Evolutionary conservation across 2,888 invertebrate species (phyloP).

Genomic region (Drepana falcataria): DNA sequence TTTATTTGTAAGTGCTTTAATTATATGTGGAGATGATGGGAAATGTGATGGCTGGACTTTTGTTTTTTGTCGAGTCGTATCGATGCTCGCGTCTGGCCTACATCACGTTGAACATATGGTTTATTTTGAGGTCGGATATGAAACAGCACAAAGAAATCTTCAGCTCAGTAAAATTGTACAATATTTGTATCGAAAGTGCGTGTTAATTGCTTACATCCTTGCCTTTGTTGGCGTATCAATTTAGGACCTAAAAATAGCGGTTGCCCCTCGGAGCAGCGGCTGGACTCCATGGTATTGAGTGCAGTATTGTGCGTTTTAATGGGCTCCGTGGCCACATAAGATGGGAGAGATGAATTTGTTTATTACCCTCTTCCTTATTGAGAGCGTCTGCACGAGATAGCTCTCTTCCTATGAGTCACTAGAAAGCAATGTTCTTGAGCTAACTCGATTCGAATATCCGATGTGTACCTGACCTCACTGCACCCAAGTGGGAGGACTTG

Average conservation of each 20-base stretch:
- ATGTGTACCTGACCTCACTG: conserved; percentile 33
- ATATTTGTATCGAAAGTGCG: conserved; percentile 55
- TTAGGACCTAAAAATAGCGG: conserved; percentile 70
- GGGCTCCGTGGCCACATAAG: conserved; percentile 69
- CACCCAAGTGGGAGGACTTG: conserved; percentile 46
- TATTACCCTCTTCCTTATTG: conserved; percentile 79
- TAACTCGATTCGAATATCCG: conserved; percentile 64
- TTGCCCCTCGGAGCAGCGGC: conserved; percentile 54
- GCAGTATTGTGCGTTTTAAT: conserved; percentile 78
- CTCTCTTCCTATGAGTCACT: conserved; percentile 78
- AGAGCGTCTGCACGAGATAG: conserved; percentile 75
- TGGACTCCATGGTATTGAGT: conserved; percentile 62
- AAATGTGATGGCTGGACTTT: conserved; percentile 50
- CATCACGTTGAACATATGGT: conserved; percentile 33
- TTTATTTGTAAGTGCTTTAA: conserved; percentile 59
- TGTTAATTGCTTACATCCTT: conserved; percentile 75
- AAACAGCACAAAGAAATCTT: conserved; percentile 32
- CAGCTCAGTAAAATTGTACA: conserved; percentile 31
- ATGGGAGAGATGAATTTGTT: conserved; percentile 77
- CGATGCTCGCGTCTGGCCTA: conserved; percentile 41
- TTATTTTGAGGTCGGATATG: conserved; percentile 36
- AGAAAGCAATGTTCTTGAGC: conserved; percentile 73
- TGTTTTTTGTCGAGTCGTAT: conserved; percentile 39
- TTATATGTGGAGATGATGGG: conserved; percentile 64
- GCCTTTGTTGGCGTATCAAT: conserved; percentile 73